Evolutionary conservation across 1,140 invertebrate species (phyloP).

Genomic region (Epicauta chinensis): DNA sequence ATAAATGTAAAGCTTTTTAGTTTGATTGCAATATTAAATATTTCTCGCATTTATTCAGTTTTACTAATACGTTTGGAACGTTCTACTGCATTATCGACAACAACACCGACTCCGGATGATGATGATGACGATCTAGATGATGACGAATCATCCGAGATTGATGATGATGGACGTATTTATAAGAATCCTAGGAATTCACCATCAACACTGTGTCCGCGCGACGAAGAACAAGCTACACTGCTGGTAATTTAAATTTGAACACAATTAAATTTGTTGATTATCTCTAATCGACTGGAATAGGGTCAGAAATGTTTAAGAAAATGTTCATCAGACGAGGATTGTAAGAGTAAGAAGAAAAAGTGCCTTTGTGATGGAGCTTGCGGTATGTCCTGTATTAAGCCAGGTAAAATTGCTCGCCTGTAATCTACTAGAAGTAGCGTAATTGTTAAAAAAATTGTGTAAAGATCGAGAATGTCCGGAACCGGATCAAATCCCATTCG

Average conservation of each 20-base stretch:
- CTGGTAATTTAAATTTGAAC: conserved; percentile 40
- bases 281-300: conserved; percentile 26
- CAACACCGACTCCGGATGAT: conserved; percentile 54
- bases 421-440: not conserved
- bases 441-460: too few species aligned
- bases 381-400: conserved; percentile 95
- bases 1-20: too few species aligned
- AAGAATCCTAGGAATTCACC: conserved; percentile 87
- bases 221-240: conserved; percentile 64
- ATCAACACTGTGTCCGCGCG: conserved; percentile 71
- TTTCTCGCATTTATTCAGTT: too few species aligned
- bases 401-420: conserved; percentile 47
- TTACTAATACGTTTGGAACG: too few species aligned
- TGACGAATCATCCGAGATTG: conserved; percentile 51
- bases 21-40: too few species aligned
- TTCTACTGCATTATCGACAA: not conserved
- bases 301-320: conserved; percentile 87
- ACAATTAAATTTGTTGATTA: not conserved
- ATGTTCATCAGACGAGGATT: conserved; percentile 90
- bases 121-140: conserved; percentile 58
- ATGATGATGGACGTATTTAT: conserved; percentile 70
- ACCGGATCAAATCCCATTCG: conserved; percentile 62
- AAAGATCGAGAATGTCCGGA: conserved; percentile 81
- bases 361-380: conserved; percentile 95
- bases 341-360: conserved; percentile 93